These are phyloP conservation scores for Syngnathoides biaculeatus DNA, from an alignment of 2,113 vertebrate species.

Conservation along the genomic window DNA sequence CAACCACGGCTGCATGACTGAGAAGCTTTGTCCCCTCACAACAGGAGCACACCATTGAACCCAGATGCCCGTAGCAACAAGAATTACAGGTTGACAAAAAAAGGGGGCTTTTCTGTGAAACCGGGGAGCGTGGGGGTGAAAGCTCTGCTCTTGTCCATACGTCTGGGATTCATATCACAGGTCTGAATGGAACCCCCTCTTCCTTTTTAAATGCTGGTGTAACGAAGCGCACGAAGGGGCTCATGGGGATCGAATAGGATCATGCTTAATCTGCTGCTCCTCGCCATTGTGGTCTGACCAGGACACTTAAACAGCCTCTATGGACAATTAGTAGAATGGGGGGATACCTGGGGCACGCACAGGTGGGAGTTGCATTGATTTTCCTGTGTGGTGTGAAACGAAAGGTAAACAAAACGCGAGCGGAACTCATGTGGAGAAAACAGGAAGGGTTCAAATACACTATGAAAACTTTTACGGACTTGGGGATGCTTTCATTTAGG, in stretches of 20 bases:
- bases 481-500: constrained; percentile 45
- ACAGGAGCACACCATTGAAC: constrained; percentile 71
- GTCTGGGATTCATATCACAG: constrained; percentile 71
- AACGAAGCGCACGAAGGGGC: constrained; percentile 71
- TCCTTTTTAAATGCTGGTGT: constrained; percentile 68
- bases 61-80: constrained; percentile 68
- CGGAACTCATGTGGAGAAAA: constrained; percentile 23
- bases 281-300: constrained; percentile 78
- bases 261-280: constrained; percentile 90
- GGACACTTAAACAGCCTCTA: constrained; percentile 84
- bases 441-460: constrained; percentile 38
- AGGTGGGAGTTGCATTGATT: constrained; percentile 20
- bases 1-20: constrained; percentile 64
- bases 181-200: constrained; percentile 66
- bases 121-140: constrained; percentile 33
- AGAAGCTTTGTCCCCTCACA: constrained; percentile 70
- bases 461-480: constrained; percentile 70
- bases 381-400: not conserved
- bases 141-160: constrained; percentile 67
- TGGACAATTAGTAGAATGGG: constrained; percentile 59
- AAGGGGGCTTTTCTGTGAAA: constrained; percentile 66
- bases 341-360: constrained; percentile 49
- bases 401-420: constrained; percentile 17
- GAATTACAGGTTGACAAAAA: constrained; percentile 68
- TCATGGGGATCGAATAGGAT: constrained; percentile 73